A percentile compares a stretch with the other conserved stretches of the same genome.
phyloP scores from a whole-genome alignment of 64 coral and sea anemone genomes.

The Pocillopora damicornis region DNA sequence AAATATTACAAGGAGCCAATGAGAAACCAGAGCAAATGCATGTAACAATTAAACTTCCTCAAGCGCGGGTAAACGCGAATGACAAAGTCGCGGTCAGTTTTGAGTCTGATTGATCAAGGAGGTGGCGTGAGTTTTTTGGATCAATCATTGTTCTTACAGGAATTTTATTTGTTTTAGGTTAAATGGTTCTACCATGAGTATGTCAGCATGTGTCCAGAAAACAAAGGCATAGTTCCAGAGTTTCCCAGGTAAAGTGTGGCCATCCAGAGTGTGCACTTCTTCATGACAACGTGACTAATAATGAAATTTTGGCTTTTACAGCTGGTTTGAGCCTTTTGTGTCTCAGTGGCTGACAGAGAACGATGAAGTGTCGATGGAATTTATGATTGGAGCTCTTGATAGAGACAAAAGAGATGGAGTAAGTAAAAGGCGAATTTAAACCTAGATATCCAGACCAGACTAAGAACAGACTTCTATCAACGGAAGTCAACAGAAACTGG shows the following conservation, averaged over 20 bases:
- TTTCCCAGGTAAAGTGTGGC: slow-evolving; percentile 61
- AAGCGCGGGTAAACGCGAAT: too few relatives aligned
- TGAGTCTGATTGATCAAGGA: too few relatives aligned
- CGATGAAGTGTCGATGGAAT: slow-evolving; percentile 91
- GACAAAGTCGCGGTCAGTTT: too few relatives aligned
- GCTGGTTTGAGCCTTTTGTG: slow-evolving; percentile 98
- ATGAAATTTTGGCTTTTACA: slow-evolving; percentile 12
- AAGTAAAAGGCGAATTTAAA: slow-evolving; percentile 1
- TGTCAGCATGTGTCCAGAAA: slow-evolving; percentile 43
- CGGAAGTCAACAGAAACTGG: too few relatives aligned
- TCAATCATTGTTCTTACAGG: too few relatives aligned
- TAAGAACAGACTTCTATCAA: too few relatives aligned
- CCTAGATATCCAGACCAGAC: too few relatives aligned
- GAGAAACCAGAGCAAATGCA: too few relatives aligned
- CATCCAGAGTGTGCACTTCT: too few relatives aligned
- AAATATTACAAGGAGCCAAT: too few relatives aligned
- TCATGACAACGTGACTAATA: neutral
- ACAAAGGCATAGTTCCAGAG: slow-evolving; percentile 73
- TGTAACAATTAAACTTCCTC: too few relatives aligned
- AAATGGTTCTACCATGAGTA: slow-evolving; percentile 99
- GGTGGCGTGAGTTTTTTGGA: too few relatives aligned
- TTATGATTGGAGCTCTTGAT: slow-evolving; percentile 92
- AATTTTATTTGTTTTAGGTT: slow-evolving; percentile 46
- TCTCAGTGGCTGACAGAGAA: slow-evolving; percentile 96
- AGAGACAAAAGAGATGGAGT: slow-evolving; percentile 89